phyloP scores from a whole-genome alignment of 2,888 invertebrate species.

The Oxytorus armatus region DNA sequence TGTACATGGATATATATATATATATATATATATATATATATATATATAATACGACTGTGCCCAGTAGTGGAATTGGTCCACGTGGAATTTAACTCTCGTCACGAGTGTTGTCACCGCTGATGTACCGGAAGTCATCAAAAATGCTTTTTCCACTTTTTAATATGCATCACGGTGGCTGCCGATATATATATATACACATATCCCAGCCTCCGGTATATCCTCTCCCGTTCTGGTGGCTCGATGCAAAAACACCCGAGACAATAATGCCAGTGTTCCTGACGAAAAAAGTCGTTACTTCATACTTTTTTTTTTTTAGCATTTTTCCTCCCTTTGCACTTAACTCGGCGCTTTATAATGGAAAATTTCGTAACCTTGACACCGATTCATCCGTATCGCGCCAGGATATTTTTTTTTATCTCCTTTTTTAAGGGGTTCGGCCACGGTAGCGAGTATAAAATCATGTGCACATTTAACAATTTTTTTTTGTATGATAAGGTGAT shows the following conservation, averaged over 20 bases:
- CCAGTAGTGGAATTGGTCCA: slow-evolving; percentile 30
- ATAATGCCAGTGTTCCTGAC: no score
- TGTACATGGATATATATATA: slow-evolving; percentile 18
- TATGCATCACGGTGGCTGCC: slow-evolving; percentile 58
- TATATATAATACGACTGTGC: no score
- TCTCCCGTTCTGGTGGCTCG: not conserved
- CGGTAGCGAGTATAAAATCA: no score
- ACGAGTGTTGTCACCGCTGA: slow-evolving; percentile 64
- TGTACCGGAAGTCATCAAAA: slow-evolving; percentile 68
- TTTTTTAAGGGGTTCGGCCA: no score
- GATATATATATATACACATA: slow-evolving; percentile 26
- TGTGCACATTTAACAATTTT: no score
- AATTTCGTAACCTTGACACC: not conserved
- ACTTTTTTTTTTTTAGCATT: no score
- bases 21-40: slow-evolving; percentile 9
- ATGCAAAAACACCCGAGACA: no score
- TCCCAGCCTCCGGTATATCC: no score
- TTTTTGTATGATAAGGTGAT: no score
- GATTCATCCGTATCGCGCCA: no score
- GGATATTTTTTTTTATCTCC: no score
- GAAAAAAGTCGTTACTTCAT: not conserved
- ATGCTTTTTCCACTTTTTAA: slow-evolving; percentile 70
- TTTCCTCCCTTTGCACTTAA: not conserved
- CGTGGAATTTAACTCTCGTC: slow-evolving; percentile 58
- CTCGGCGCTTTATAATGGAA: not conserved